phyloP scores from a whole-genome alignment of 1,140 invertebrate genomes.

The Sinonovacula constricta region DNA sequence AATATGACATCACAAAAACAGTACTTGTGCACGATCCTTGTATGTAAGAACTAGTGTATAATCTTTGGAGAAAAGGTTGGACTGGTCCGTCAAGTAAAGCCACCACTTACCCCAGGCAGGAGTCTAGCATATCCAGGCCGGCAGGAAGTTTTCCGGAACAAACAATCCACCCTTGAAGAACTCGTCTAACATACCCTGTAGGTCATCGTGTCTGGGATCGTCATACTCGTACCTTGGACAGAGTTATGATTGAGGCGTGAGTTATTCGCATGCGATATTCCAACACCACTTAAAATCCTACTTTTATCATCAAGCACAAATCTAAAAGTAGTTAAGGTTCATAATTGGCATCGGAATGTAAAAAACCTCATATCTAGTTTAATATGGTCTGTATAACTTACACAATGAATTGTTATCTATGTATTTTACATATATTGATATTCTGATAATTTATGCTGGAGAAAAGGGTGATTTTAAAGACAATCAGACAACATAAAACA shows the following conservation, averaged over 20 bases:
- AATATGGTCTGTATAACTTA: not conserved
- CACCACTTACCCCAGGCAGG: slow-evolving; percentile 8
- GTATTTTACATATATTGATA: too few relatives aligned
- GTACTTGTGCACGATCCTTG: not conserved
- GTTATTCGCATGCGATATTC: not conserved
- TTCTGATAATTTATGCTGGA: too few relatives aligned
- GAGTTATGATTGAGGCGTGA: too few relatives aligned
- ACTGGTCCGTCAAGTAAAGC: not conserved
- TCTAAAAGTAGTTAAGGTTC: too few relatives aligned
- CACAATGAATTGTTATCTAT: not conserved
- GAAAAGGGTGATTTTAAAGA: too few relatives aligned
- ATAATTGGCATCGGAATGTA: not conserved
- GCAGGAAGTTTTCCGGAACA: slow-evolving; percentile 27
- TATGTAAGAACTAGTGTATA: not conserved
- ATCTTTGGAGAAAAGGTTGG: not conserved
- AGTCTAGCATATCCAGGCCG: not conserved
- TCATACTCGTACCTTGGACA: slow-evolving; percentile 8
- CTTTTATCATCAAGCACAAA: too few relatives aligned
- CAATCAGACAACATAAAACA: too few relatives aligned
- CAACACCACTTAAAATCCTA: too few relatives aligned
- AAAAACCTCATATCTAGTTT: not conserved
- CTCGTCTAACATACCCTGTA: not conserved
- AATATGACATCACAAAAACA: not conserved
- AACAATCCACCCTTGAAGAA: slow-evolving; percentile 26
- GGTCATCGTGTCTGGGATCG: not conserved